Conservation (phyloP, 2,888 invertebrate genomes). For the Pelosia muscerda region DNA sequence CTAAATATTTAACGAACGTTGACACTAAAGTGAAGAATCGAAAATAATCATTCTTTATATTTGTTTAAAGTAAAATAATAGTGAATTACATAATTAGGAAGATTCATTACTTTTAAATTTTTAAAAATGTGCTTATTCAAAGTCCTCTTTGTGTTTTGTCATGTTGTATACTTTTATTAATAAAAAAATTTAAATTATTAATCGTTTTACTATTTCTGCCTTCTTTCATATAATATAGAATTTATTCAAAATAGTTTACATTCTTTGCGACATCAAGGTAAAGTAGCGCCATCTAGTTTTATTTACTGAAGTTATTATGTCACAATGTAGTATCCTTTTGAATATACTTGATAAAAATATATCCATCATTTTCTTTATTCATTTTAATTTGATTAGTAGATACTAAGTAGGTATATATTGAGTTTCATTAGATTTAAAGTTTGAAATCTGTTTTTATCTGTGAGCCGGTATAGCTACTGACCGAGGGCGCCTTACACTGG, state of each 20-base stretch:
- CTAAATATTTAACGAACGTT: conserved; percentile 33
- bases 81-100: neutral
- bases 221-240: no score
- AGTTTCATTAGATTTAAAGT: no score
- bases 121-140: neutral
- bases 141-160: no score
- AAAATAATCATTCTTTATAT: neutral
- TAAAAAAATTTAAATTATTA: neutral
- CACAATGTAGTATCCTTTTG: neutral
- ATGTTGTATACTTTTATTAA: neutral
- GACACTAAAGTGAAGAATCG: conserved; percentile 28
- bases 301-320: neutral
- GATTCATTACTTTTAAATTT: neutral
- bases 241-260: neutral
- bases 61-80: neutral
- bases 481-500: no score
- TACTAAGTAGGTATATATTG: neutral
- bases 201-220: neutral
- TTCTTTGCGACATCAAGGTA: neutral
- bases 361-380: neutral
- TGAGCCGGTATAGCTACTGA: no score
- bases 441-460: no score
- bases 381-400: neutral
- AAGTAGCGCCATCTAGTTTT: conserved; percentile 26
- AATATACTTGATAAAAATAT: no score